A percentile compares a stretch with the other conserved stretches of the same genome.
phyloP scores from a whole-genome alignment of 1,140 invertebrate species.

The Pygmarrhopalites habei region DNA sequence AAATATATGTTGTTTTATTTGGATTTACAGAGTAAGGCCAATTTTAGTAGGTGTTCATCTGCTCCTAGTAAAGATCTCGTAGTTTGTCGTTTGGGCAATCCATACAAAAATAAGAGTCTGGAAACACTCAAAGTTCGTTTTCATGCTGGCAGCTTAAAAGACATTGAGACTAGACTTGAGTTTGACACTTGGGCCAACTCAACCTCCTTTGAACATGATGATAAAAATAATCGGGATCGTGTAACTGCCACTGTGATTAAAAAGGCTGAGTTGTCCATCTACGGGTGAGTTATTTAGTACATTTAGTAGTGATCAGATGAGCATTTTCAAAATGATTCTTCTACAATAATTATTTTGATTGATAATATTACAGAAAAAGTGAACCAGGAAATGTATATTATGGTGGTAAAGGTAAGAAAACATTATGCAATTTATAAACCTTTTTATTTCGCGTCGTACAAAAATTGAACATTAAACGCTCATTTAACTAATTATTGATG shows the following conservation, averaged over 20 bases:
- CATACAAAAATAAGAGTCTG: constrained; percentile 60
- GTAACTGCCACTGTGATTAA: constrained; percentile 64
- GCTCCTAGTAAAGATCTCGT: constrained; percentile 58
- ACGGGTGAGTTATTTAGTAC: constrained; percentile 61
- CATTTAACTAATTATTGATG: no score
- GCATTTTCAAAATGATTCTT: no score
- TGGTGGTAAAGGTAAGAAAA: no score
- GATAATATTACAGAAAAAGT: constrained; percentile 50
- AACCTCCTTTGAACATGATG: constrained; percentile 63
- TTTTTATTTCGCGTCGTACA: no score
- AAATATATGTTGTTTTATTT: not conserved
- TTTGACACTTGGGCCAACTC: constrained; percentile 76
- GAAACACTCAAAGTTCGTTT: constrained; percentile 64
- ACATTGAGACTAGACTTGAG: constrained; percentile 58
- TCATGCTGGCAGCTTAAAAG: constrained; percentile 64
- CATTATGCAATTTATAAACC: no score
- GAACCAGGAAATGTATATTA: constrained; percentile 74
- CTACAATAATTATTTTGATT: no score
- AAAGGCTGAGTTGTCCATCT: constrained; percentile 70
- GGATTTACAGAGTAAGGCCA: constrained; percentile 19
- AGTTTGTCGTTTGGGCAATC: constrained; percentile 78
- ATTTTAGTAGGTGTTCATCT: constrained; percentile 42
- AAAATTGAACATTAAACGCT: no score
- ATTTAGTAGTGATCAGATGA: no score
- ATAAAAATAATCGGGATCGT: constrained; percentile 50